These are phyloP conservation scores for Rhinophrynus dorsalis DNA, from an alignment of 2,797 vertebrate species.

Conservation along the genomic window DNA sequence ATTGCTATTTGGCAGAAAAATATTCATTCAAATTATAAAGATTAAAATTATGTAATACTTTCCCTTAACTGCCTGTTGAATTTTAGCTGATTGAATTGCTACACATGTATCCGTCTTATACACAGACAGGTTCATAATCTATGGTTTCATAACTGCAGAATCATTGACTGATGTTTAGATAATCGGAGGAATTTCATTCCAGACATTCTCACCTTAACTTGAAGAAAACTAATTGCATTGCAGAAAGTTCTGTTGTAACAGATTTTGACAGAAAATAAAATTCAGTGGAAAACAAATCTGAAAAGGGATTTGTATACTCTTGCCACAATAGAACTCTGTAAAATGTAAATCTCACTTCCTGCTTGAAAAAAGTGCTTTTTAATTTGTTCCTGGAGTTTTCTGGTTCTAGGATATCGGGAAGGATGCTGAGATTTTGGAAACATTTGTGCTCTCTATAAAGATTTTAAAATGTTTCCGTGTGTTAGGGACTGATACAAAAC, in stretches of 20 bases:
- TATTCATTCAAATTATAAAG: too few relatives aligned
- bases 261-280: constrained; percentile 30
- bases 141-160: background rate
- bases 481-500: constrained; percentile 10
- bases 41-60: too few relatives aligned
- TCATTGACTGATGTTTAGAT: background rate
- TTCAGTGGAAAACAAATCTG: constrained; percentile 17
- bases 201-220: background rate
- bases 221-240: constrained; percentile 2
- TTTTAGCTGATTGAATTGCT: too few relatives aligned
- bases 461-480: constrained; percentile 33
- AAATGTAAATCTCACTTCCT: constrained; percentile 28
- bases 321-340: constrained; percentile 14
- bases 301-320: constrained; percentile 16
- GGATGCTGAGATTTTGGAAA: constrained; percentile 14
- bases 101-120: background rate
- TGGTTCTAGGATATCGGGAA: constrained; percentile 10
- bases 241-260: constrained; percentile 9
- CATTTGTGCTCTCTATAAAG: constrained; percentile 20
- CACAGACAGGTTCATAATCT: background rate
- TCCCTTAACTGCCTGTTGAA: too few relatives aligned
- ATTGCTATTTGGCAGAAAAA: too few relatives aligned
- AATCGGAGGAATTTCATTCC: background rate
- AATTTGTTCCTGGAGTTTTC: constrained; percentile 19
- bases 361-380: constrained; percentile 6